These are phyloP conservation scores for Drosophila parvula DNA, from an alignment of 1,140 invertebrate genomes.

Conservation along the genomic window DNA sequence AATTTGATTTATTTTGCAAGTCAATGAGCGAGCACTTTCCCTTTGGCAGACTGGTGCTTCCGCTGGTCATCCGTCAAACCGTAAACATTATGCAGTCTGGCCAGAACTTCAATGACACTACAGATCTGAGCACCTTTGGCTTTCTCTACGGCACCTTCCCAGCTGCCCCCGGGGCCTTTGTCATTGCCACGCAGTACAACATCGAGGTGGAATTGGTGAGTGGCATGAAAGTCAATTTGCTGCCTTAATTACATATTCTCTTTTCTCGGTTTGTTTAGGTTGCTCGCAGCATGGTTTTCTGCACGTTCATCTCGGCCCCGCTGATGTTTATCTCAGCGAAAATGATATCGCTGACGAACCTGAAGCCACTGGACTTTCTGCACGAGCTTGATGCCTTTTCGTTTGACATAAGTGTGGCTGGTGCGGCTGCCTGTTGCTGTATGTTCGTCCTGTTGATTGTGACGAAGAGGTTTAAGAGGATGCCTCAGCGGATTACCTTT, in stretches of 20 bases:
- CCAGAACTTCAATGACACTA: conserved; percentile 88
- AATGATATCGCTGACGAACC: conserved; percentile 91
- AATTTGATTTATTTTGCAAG: not conserved
- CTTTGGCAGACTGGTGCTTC: conserved; percentile 90
- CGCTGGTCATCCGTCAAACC: conserved; percentile 93
- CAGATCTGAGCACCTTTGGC: conserved; percentile 94
- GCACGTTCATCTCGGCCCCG: conserved; percentile 96
- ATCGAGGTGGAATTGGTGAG: conserved; percentile 93
- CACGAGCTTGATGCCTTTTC: conserved; percentile 91
- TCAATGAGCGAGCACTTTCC: conserved; percentile 3
- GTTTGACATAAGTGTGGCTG: conserved; percentile 92
- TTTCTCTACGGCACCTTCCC: conserved; percentile 98
- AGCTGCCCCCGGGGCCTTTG: conserved; percentile 96
- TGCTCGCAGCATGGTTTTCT: conserved; percentile 95
- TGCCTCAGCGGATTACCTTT: conserved; percentile 93
- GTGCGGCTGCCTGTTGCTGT: conserved; percentile 91
- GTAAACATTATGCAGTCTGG: conserved; percentile 90
- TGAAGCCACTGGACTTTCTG: conserved; percentile 89
- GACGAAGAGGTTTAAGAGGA: conserved; percentile 90
- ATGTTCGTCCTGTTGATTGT: conserved; percentile 90
- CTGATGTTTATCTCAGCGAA: conserved; percentile 98
- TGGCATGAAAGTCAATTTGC: conserved; percentile 16
- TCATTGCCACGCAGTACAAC: conserved; percentile 95
- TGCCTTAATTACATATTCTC: conserved; percentile 17
- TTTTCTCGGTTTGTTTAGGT: conserved; percentile 86